A percentile compares a stretch with the other conserved stretches of the same genome.
These are phyloP conservation scores for Sphaerophoria taeniata DNA, from an alignment of 2,888 invertebrate species.

Conservation along the genomic window DNA sequence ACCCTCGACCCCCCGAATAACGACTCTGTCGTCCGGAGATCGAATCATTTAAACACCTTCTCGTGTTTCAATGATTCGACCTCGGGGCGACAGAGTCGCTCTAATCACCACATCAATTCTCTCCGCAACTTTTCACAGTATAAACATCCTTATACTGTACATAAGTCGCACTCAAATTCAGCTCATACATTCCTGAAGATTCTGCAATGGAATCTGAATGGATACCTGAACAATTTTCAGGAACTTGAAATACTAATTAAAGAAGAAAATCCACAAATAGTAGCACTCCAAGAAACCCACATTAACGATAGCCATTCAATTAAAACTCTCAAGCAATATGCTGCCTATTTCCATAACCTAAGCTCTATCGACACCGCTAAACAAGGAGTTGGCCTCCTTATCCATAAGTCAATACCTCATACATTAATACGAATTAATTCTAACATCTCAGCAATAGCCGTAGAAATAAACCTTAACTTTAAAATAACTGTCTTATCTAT, in stretches of 20 bases:
- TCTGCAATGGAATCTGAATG: too few relatives aligned
- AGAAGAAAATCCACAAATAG: constrained; percentile 40
- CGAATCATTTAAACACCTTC: too few relatives aligned
- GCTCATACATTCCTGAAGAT: too few relatives aligned
- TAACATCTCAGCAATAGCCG: constrained; percentile 30
- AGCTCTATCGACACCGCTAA: constrained; percentile 18
- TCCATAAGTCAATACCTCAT: constrained; percentile 52
- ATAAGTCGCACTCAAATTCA: too few relatives aligned
- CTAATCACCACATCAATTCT: too few relatives aligned
- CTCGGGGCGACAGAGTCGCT: too few relatives aligned
- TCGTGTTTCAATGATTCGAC: too few relatives aligned
- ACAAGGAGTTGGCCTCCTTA: constrained; percentile 17
- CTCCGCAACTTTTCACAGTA: too few relatives aligned
- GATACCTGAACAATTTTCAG: not conserved
- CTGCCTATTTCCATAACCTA: constrained; percentile 30
- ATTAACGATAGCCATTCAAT: constrained; percentile 16
- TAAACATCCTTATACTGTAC: too few relatives aligned
- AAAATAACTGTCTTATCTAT: too few relatives aligned
- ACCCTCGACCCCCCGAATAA: not conserved
- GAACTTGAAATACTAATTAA: constrained; percentile 2
- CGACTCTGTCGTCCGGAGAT: too few relatives aligned
- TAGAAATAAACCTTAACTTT: constrained; percentile 35
- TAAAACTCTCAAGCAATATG: constrained; percentile 1
- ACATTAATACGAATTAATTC: constrained; percentile 21
- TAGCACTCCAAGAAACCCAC: constrained; percentile 65